phyloP scores from a whole-genome alignment of 2,113 vertebrate species.

The Xiphophorus couchianus region DNA sequence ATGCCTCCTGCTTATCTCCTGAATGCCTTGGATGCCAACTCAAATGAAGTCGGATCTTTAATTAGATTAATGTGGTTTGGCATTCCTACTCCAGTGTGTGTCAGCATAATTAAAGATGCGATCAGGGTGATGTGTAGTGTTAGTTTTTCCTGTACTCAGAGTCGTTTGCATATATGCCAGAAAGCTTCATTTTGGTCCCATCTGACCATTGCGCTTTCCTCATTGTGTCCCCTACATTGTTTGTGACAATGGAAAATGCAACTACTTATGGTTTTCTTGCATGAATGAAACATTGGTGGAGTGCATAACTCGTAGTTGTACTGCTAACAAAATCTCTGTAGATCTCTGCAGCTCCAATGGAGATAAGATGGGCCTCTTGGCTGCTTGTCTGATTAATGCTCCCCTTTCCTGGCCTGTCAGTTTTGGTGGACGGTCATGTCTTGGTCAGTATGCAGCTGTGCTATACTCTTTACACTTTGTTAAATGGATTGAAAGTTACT shows the following conservation, averaged over 20 bases:
- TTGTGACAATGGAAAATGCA: no score
- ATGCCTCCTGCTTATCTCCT: slow-evolving; percentile 58
- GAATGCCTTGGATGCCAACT: slow-evolving; percentile 63
- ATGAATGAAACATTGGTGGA: no score
- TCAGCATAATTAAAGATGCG: slow-evolving; percentile 50
- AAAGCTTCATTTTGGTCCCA: not conserved
- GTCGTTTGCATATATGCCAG: not conserved
- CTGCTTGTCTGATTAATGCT: no score
- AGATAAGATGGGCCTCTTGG: no score
- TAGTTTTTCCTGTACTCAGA: not conserved
- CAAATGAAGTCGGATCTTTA: slow-evolving; percentile 53
- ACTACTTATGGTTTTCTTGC: no score
- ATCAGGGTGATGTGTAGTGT: not conserved
- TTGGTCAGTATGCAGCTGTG: not conserved
- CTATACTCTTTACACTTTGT: not conserved
- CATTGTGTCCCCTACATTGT: no score
- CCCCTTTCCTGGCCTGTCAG: no score
- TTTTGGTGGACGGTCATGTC: not conserved
- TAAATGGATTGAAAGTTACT: not conserved
- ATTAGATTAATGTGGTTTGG: slow-evolving; percentile 59
- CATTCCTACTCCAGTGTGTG: slow-evolving; percentile 37
- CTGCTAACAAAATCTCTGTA: no score
- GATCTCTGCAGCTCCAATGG: no score
- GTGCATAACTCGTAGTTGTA: no score
- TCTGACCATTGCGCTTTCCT: no score